Conservation (phyloP, 2,113 vertebrate genomes). For the Dicaeum eximium region DNA sequence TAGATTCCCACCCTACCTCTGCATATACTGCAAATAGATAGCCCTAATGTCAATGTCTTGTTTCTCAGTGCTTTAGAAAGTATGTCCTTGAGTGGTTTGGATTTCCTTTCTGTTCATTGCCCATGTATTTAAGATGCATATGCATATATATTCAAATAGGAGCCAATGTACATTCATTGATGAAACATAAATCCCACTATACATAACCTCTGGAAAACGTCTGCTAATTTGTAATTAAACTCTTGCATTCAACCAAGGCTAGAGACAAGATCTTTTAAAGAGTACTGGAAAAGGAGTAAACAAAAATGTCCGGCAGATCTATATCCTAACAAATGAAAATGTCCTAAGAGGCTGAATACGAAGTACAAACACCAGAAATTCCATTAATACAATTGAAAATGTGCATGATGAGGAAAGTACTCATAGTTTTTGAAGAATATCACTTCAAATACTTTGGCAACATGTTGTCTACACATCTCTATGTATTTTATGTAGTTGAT, state of each 20-base stretch:
- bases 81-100: neutral
- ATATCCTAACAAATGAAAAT: neutral
- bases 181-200: neutral
- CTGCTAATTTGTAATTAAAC: slow-evolving; percentile 24
- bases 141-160: neutral
- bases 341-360: neutral
- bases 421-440: neutral
- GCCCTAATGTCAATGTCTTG: neutral
- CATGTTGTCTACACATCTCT: neutral
- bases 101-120: neutral
- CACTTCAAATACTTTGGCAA: neutral
- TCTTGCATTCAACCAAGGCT: neutral
- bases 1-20: neutral
- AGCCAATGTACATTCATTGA: neutral
- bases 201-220: neutral
- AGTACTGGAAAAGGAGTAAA: neutral
- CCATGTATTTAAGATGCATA: neutral
- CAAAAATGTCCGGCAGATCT: neutral
- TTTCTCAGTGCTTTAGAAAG: neutral
- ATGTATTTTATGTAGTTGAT: neutral
- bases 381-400: neutral
- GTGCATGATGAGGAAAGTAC: neutral
- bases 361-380: neutral
- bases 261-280: neutral
- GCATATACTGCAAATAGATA: slow-evolving; percentile 52